Conservation (phyloP, 2,888 invertebrate species). For the Actias luna region DNA sequence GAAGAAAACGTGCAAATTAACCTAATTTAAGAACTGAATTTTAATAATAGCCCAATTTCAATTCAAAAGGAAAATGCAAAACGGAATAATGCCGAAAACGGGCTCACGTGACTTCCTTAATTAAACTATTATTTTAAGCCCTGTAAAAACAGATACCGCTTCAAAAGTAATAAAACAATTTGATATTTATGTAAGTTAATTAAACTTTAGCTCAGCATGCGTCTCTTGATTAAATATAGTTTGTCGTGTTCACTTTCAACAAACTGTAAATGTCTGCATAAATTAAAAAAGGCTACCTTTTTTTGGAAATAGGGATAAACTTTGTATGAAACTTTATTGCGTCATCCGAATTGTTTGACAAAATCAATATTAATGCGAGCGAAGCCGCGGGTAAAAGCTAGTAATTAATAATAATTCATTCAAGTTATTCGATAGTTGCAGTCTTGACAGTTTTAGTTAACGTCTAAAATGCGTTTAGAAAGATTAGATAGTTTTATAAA, state of each 20-base stretch:
- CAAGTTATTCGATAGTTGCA: no score
- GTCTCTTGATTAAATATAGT: neutral
- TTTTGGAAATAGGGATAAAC: no score
- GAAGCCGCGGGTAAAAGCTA: no score
- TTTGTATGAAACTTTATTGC: no score
- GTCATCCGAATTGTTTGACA: no score
- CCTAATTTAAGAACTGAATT: slow-evolving; percentile 31
- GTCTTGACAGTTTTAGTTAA: no score
- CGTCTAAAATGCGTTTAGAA: neutral
- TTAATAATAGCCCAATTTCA: slow-evolving; percentile 40
- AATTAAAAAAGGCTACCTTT: no score
- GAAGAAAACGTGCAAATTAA: slow-evolving; percentile 21
- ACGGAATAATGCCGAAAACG: slow-evolving; percentile 28
- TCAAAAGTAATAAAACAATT: slow-evolving; percentile 10
- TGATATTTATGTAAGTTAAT: slow-evolving; percentile 9
- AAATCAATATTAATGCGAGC: no score
- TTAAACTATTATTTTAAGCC: slow-evolving; percentile 26
- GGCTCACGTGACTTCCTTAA: slow-evolving; percentile 30
- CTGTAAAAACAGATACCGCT: slow-evolving; percentile 7
- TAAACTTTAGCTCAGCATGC: slow-evolving; percentile 1
- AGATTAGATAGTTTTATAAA: neutral
- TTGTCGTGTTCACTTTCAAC: neutral
- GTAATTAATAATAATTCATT: no score
- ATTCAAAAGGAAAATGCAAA: slow-evolving; percentile 33
- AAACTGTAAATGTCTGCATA: neutral